Evolutionary conservation across 2,797 vertebrate species (phyloP), one percentile per base, ranked within the genome.

Genomic region (Rhodeus uyekii): DNA sequence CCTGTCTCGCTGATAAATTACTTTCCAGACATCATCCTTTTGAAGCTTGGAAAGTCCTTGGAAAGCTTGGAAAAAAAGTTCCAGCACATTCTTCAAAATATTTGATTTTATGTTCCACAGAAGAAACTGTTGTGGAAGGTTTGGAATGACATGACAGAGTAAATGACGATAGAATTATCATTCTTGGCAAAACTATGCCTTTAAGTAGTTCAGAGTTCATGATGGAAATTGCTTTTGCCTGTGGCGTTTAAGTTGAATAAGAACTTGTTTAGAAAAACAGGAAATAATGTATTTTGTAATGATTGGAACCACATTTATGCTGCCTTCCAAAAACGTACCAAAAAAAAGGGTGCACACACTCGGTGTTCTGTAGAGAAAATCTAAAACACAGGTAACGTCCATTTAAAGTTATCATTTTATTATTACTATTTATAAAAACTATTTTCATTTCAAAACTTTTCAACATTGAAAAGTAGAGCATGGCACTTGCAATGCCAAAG

Each of bases 181-280:
- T 63, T 34, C 16, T 34, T 48, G 46, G 29, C 32, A 48, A 19
- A 72, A 34, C 18, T 32, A 72, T 22, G 12, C 18, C 42, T 71
- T 48, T 71, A 48, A 64, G 29, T 72, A 64, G 46, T 34, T 55
- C 65, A 65, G 44, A 73, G 36, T 32, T 44, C 68, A 53, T 58
- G 27, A 65, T 71, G 87, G 85, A 92, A 91, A 89, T 91, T 87
- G 75, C 88, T 87, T 50, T 85, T 88, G 29, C 55, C 86, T 85
- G 71, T 12, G 22, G 61, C 13, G 6, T 67, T 55, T 87, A 92
- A 80, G 89, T 91, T 89, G 82, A 91, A 89, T 83, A 83, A 84
- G 90, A 90, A 88, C 91, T 91, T 86, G 89, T 93, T 93, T 92
- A 88, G 84, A 88, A 90, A 90, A 93, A 93, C 92, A 93, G 91